phyloP scores from a whole-genome alignment of 2,888 invertebrate species.

The Allolobophora icterica region DNA sequence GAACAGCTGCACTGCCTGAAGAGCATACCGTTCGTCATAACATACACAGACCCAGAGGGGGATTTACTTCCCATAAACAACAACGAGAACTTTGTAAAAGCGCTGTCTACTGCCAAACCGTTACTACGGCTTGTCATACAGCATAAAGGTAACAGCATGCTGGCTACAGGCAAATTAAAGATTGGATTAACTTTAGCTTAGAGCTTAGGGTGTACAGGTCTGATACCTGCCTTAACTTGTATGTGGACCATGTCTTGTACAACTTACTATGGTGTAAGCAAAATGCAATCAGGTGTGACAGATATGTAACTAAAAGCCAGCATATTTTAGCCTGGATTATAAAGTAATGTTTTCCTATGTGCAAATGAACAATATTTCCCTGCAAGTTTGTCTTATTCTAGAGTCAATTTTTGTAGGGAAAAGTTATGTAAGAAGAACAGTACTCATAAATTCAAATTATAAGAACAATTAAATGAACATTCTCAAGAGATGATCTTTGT shows the following conservation, averaged over 20 bases:
- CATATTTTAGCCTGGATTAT: neutral
- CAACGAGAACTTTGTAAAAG: constrained; percentile 91
- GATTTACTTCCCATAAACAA: constrained; percentile 98
- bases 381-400: neutral
- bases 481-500: neutral
- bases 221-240: too few species aligned
- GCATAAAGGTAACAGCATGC: constrained; percentile 59
- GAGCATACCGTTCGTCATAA: constrained; percentile 77
- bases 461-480: neutral
- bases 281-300: neutral
- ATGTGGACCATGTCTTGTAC: too few species aligned
- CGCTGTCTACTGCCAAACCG: constrained; percentile 84
- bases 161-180: neutral
- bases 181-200: too few species aligned
- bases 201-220: too few species aligned
- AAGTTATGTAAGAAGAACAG: neutral
- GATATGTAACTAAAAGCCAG: neutral
- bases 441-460: neutral
- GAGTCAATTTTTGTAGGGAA: neutral
- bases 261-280: neutral
- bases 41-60: constrained; percentile 91
- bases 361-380: neutral
- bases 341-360: neutral
- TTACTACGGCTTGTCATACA: constrained; percentile 62
- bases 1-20: constrained; percentile 83